Base-by-base conservation (phyloP, 2,888 invertebrate species). In the Apamea epomidion region DNA sequence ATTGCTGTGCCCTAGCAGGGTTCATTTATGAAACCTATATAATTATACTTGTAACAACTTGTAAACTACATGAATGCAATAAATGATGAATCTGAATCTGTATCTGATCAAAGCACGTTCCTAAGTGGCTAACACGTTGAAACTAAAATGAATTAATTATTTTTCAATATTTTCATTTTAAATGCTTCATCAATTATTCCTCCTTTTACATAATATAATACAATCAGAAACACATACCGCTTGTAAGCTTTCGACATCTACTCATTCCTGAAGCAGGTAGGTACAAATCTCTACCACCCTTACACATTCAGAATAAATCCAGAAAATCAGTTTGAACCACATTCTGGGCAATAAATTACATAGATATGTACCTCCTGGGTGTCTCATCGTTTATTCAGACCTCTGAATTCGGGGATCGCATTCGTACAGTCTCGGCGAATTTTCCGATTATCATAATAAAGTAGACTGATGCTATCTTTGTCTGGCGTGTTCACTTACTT, bases 401-500 rank as follows among this genome's bases (percentile, higher is more conserved):
- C 87, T 82, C 90, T 85, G 92, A 91, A 93, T 93, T 93, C 92
- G 88, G 90, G 90, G 80, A 89, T 87, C 85, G 87, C 90, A 88
- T 91, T 91, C 92, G 90, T 93, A 90, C 93, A 93, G 93, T 94
- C 94, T 93, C 93, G 93, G 93, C 91, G 93, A 94, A 95, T 95
- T 93, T 94, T 92, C 92, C 93, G 94, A 96, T 96, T 95, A 95
- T 95, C 95, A 96, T 96, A 95, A 95, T 95, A 94, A 93, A 95
- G 95, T 94, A 94, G 94, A 86, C 45, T 76, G 64, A n/a, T 25
- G 51, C 87, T 83, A 78, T 95, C 94, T 82, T 88, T 89, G 81
- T 94, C 86, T 72, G 25, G 5, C 68, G 7, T 78, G 42, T 3
- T 3, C 3, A 2, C 1, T 29, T 29, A 2, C 7, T 14, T 14